Base-by-base conservation (phyloP, 2,797 vertebrate genomes). In the Enteromius paludinosus region DNA sequence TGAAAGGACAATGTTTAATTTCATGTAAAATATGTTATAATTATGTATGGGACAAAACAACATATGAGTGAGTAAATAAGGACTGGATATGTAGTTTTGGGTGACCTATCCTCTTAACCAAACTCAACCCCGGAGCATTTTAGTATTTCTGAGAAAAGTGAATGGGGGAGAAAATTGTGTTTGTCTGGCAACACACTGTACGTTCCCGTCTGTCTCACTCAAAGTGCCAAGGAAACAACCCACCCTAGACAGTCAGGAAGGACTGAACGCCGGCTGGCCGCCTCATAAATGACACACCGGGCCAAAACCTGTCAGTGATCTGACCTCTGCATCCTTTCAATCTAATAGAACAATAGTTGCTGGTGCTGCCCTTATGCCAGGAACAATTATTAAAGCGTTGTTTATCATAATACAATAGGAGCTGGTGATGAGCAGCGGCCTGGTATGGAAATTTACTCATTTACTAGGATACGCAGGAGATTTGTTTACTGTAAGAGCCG, bases 341-440 rank as follows among this genome's bases (percentile, higher is more conserved):
- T 33, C 38, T 47, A 74, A 30, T 64, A 71, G 74, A 85, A 85
- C 82, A 84, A 85, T 84, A 78, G 76, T 33, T 4, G 18, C 49
- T 59, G 33, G 6, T 28, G 43, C 72, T 84, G 25, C 52, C 35
- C 49, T 25, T n/a, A 25, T 35, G 56, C 77, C 83, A 76, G 79
- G 76, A 66, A 81, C 66, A 61, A 18, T 80, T 68, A 41, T 52
- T 76, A 82, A 33, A 25, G 49, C 43, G 43, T 17, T 4, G n/a
- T 71, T 81, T 56, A 78, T 81, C 11, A 38, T 81, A 65, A 71
- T 64, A 64, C 54, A 65, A 70, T 65, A 35, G 65, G 30, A 71
- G 18, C 45, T 74, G 41, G 61, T 73, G 62, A 81, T 77, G 72
- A 70, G 23, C 23, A 49, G 68, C 8, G 30, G 45, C 41, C 14